Base-by-base conservation (phyloP, 2,888 invertebrate genomes). In the Perizoma affinitatum region DNA sequence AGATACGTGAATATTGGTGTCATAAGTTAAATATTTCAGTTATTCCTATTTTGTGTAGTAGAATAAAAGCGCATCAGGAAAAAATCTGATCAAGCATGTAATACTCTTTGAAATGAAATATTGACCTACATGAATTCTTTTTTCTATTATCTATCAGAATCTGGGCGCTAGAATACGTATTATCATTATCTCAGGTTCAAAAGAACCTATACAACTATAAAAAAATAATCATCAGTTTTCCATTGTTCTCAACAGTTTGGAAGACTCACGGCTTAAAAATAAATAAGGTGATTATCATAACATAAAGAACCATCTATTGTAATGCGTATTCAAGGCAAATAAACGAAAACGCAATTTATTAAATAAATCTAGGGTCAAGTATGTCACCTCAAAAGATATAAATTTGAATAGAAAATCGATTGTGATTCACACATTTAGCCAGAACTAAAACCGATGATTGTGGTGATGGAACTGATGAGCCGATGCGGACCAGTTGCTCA, bases 401-500 rank as follows among this genome's bases (percentile, higher is more conserved):
- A 72, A 75, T 80, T 74, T 75, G 69, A 73, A 74, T 72, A 67
- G 63, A 70, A 71, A 72, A 72, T 71, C 54, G 71, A 70, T 72
- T 76, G 70, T 82, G 83, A 84, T 70, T 84, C 80, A 83, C 76
- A 74, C 68, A 72, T 75, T 79, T 78, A 76, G 72, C 75, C 73
- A 73, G 69, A 79, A 77, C 76, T 75, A 62, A 74, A 64, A 72
- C n/a, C n/a, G 82, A 93, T 40, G 95, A 97, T 73, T 97, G 97
- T 75, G 93, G 91, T 0, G 96, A 97, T 75, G 90, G 92, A 10
- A 95, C 94, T 5, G 97, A 97, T 75, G 97, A 97, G 76, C 92
- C 92, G 0, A 82, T 81, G 0, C 84, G 86, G 9, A 95, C 95
- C 57, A 94, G 92, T 9, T 96, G 96, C 70, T 94, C 93, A 7